These are phyloP conservation scores for Coptotermes formosanus DNA, from an alignment of 1,140 invertebrate species.

Conservation along the genomic window DNA sequence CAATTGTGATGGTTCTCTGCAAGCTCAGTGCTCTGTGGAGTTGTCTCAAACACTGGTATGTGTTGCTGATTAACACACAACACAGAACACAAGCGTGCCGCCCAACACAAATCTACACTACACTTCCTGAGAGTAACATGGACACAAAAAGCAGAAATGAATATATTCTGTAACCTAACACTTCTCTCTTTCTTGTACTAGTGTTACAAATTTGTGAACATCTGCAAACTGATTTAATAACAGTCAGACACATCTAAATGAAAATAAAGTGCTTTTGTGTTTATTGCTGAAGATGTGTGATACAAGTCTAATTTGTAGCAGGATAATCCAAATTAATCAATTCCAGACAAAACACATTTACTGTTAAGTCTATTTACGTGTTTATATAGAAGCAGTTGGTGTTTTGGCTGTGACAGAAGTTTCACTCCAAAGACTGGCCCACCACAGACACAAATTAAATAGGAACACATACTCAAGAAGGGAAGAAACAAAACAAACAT, in stretches of 20 bases:
- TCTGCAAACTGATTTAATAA: neutral
- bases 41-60: neutral
- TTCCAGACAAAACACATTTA: neutral
- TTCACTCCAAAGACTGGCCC: conserved; percentile 18
- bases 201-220: neutral
- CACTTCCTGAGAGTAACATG: neutral
- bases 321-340: neutral
- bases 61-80: neutral
- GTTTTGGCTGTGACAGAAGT: neutral
- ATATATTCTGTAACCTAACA: neutral
- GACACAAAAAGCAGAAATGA: neutral
- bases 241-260: neutral
- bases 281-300: neutral
- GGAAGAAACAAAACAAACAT: neutral
- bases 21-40: neutral
- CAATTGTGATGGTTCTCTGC: neutral
- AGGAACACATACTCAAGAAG: neutral
- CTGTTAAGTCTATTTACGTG: neutral
- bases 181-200: neutral
- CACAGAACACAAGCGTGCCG: neutral
- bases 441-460: conserved; percentile 26
- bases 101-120: neutral
- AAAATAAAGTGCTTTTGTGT: neutral
- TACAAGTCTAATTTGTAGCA: neutral
- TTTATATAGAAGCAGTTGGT: conserved; percentile 13